Percentiles rank a stretch among this genome's conserved stretches.
Conservation (phyloP, 2,888 invertebrate genomes). For the Trimorus sp. region DNA sequence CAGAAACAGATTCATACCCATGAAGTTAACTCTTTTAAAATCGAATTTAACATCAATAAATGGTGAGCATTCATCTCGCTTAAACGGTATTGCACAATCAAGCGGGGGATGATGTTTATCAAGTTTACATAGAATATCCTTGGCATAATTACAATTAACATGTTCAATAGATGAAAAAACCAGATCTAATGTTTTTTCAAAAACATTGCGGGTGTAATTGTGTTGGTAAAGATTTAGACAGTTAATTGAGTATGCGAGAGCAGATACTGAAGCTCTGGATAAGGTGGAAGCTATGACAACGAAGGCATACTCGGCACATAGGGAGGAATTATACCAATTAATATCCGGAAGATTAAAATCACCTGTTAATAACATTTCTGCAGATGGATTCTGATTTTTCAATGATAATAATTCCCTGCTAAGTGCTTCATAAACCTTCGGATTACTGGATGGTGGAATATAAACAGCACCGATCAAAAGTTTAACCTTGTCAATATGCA, state of each 20-base stretch:
- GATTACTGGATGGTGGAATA: not conserved
- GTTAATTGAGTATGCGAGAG: not conserved
- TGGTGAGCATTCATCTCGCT: not conserved
- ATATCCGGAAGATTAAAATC: conserved; percentile 10
- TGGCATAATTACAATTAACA: not conserved
- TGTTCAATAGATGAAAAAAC: not conserved
- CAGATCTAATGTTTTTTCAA: not conserved
- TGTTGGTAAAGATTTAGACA: not conserved
- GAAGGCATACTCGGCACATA: not conserved
- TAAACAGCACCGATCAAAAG: not conserved
- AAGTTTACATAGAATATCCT: not conserved
- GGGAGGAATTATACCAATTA: not conserved
- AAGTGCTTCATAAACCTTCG: not conserved
- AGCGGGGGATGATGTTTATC: not conserved
- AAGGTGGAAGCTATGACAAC: not conserved
- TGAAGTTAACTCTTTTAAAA: not conserved
- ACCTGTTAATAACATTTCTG: not conserved
- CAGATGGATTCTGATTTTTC: not conserved
- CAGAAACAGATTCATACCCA: not conserved
- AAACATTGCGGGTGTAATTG: not conserved
- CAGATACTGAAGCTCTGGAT: not conserved
- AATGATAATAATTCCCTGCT: not conserved
- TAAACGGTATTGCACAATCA: not conserved
- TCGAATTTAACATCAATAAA: conserved; percentile 1
- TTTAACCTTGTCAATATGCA: not conserved